Conservation (phyloP, 2,797 vertebrate species). For the Hydrophis major region DNA sequence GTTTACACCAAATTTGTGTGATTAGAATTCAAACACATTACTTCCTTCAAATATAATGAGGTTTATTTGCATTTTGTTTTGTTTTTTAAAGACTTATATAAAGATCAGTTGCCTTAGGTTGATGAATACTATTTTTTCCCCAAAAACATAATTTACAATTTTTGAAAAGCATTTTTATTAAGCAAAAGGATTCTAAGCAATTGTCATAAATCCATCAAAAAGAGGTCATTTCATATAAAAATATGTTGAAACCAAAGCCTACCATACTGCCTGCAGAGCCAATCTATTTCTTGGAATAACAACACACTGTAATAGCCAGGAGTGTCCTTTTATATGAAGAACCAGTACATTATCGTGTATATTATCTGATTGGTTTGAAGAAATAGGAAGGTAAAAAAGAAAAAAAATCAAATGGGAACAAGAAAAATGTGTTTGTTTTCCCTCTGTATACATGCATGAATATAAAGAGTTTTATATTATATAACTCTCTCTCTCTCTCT, state of each 20-base stretch:
- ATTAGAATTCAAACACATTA: background rate
- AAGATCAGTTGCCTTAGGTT: background rate
- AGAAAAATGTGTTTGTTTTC: background rate
- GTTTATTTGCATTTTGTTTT: background rate
- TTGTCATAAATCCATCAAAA: background rate
- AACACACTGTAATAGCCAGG: background rate
- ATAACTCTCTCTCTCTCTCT: too few species aligned
- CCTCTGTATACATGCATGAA: background rate
- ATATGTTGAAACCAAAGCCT: background rate
- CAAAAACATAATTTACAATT: background rate
- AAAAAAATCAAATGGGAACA: background rate
- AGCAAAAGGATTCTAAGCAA: background rate
- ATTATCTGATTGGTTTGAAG: background rate
- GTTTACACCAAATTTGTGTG: background rate
- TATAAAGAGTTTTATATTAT: background rate
- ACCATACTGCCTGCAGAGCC: background rate
- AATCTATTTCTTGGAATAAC: background rate
- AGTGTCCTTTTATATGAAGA: background rate
- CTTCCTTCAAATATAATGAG: background rate
- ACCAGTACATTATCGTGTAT: background rate
- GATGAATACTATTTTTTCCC: background rate
- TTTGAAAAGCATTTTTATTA: background rate
- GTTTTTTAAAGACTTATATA: background rate
- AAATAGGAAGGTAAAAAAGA: background rate
- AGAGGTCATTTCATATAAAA: background rate